Base-by-base conservation (phyloP, 2,797 vertebrate species). In the Diplodus sargus region DNA sequence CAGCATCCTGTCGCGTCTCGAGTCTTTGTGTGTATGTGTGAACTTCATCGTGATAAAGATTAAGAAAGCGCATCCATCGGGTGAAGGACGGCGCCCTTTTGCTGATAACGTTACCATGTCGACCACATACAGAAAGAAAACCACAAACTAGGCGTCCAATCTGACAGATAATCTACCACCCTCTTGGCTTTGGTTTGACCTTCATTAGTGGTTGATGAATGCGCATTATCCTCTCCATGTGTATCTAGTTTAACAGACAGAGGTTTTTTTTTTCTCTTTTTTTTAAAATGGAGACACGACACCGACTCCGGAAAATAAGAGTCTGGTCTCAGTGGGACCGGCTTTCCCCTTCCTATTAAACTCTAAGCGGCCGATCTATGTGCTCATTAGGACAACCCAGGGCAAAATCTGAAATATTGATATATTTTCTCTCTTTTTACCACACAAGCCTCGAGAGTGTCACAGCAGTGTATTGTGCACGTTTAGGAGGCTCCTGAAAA, bases 401-500 rank as follows among this genome's bases (percentile, higher is more conserved):
- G 65, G 84, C 62, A 22, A 83, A 85, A 74, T 68, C 61, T 86
- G 25, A 87, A 86, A 83, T 76, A 84, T 78, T 78, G 34, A 89
- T 78, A 67, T 14, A 73, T 63, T 68, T 72, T 45, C 42, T 70
- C 51, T 76, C 47, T 73, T 83, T 62, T 81, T 57, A 34, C 22
- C 65, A 59, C 61, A 53, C 39, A 3, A n/a, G 70, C 61, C 60
- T 47, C 30, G 18, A 43, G 45, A 60, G 56, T 72, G 66, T 53
- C 67, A 70, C 73, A 82, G 51, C 58, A 73, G 39, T 43, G 17
- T 56, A 52, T 43, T 78, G 5, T 69, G 68, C 48, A 54, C 69
- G 11, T 5, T 0, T 1, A 9, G 5, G 20, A 67, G 64, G 61
- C 64, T 67, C 48, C 64, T 54, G 23, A 74, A 71, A 67, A n/a